phyloP scores from a whole-genome alignment of 2,113 vertebrate genomes.

The Tiliqua scincoides region DNA sequence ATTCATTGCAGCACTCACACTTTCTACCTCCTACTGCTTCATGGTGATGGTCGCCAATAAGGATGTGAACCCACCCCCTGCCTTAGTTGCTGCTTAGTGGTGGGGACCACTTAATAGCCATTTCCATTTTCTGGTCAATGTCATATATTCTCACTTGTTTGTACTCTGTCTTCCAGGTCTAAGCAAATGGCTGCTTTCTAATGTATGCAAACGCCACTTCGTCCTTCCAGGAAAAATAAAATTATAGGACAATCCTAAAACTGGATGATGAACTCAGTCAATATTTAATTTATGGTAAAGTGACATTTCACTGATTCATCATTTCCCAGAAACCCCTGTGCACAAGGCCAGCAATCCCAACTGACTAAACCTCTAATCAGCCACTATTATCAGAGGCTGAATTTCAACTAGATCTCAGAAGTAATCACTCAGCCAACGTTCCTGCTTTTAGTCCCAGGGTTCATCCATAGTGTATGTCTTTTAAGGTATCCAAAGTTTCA shows the following conservation, averaged over 20 bases:
- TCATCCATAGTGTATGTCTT: too few species aligned
- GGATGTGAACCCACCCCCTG: background rate
- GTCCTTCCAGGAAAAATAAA: conserved; percentile 36
- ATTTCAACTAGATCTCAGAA: background rate
- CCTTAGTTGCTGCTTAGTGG: background rate
- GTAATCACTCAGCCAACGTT: background rate
- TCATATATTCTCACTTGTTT: background rate
- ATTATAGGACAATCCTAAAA: conserved; percentile 38
- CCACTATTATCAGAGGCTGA: background rate
- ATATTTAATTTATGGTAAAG: background rate
- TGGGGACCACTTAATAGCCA: background rate
- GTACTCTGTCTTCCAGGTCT: background rate
- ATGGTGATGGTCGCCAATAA: background rate
- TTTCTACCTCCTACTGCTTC: too few species aligned
- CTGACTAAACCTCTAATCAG: background rate
- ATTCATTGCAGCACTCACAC: too few species aligned
- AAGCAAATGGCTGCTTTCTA: conserved; percentile 19
- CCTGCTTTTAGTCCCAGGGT: background rate
- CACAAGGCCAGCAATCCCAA: background rate
- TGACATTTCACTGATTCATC: conserved; percentile 25
- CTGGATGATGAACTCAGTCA: background rate
- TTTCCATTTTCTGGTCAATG: background rate
- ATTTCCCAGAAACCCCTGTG: conserved; percentile 12
- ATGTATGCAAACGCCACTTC: conserved; percentile 10
- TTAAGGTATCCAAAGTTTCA: background rate